These are phyloP conservation scores for Operophtera brumata DNA, from an alignment of 2,888 invertebrate species.

Conservation along the genomic window DNA sequence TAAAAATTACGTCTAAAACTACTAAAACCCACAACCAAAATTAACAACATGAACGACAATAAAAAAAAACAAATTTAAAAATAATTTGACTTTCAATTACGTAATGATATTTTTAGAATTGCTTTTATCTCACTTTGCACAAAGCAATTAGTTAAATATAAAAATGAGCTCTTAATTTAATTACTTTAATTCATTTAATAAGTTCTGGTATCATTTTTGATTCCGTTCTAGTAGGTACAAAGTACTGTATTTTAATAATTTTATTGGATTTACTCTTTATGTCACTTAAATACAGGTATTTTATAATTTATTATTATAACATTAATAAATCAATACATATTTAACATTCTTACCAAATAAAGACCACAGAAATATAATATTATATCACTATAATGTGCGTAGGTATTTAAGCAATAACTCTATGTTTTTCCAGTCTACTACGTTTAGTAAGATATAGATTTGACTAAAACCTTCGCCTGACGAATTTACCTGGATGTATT, in stretches of 20 bases:
- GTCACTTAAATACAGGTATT: too few relatives aligned
- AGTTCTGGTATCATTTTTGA: too few relatives aligned
- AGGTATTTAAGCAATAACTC: constrained; percentile 56
- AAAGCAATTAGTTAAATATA: constrained; percentile 15
- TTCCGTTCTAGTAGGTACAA: too few relatives aligned
- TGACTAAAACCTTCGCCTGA: too few relatives aligned
- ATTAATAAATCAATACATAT: constrained; percentile 10
- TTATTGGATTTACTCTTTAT: too few relatives aligned
- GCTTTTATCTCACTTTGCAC: constrained; percentile 40
- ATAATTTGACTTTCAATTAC: constrained; percentile 69
- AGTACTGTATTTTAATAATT: too few relatives aligned
- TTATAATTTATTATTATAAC: neutral
- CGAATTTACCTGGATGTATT: neutral
- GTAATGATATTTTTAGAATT: constrained; percentile 58
- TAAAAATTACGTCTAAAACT: constrained; percentile 37
- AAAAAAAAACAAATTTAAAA: constrained; percentile 38
- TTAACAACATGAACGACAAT: constrained; percentile 42
- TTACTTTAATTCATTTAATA: neutral
- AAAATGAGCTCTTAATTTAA: constrained; percentile 21
- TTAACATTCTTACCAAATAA: constrained; percentile 18
- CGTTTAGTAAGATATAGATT: constrained; percentile 28
- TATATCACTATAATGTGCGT: constrained; percentile 56
- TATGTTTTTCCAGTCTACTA: constrained; percentile 58
- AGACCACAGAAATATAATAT: constrained; percentile 10
- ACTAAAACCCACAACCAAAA: constrained; percentile 55